These are phyloP conservation scores for Diorhabda elongata DNA, from an alignment of 1,140 invertebrate species.

Conservation along the genomic window DNA sequence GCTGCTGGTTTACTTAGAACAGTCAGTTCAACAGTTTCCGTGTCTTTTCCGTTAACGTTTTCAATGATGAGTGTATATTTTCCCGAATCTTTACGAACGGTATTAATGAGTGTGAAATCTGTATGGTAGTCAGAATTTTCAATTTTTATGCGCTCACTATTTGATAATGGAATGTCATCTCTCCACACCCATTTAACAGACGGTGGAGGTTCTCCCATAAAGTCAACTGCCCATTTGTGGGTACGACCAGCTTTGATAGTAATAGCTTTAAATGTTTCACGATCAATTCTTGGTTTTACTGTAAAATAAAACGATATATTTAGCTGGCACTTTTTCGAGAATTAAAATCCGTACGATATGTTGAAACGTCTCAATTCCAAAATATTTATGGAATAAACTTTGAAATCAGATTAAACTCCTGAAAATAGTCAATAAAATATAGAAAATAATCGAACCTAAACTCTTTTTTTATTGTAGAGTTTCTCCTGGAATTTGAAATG, in stretches of 20 bases:
- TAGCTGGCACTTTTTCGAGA: slow-evolving; percentile 4
- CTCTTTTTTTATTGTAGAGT: too few species aligned
- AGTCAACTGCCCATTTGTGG: slow-evolving; percentile 89
- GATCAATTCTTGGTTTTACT: slow-evolving; percentile 84
- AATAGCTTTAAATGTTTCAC: slow-evolving; percentile 80
- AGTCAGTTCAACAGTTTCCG: slow-evolving; percentile 84
- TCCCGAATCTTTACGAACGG: slow-evolving; percentile 83
- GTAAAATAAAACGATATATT: slow-evolving; percentile 31
- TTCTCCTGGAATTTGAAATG: too few species aligned
- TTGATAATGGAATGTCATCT: slow-evolving; percentile 74
- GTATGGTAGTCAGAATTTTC: slow-evolving; percentile 90
- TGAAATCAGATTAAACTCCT: slow-evolving; percentile 19
- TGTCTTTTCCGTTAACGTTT: slow-evolving; percentile 85
- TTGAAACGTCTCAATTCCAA: slow-evolving; percentile 37
- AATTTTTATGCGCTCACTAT: slow-evolving; percentile 81
- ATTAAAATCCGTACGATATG: slow-evolving; percentile 27
- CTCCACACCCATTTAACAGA: slow-evolving; percentile 81
- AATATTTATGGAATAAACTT: slow-evolving; percentile 21
- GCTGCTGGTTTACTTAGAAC: slow-evolving; percentile 82
- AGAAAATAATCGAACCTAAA: too few species aligned
- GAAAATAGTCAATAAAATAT: slow-evolving; percentile 12
- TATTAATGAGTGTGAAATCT: slow-evolving; percentile 79
- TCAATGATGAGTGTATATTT: slow-evolving; percentile 85
- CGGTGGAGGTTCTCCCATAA: slow-evolving; percentile 85
- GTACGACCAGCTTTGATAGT: slow-evolving; percentile 85